Base-by-base conservation (phyloP, 2,888 invertebrate species). In the Oxytorus armatus region DNA sequence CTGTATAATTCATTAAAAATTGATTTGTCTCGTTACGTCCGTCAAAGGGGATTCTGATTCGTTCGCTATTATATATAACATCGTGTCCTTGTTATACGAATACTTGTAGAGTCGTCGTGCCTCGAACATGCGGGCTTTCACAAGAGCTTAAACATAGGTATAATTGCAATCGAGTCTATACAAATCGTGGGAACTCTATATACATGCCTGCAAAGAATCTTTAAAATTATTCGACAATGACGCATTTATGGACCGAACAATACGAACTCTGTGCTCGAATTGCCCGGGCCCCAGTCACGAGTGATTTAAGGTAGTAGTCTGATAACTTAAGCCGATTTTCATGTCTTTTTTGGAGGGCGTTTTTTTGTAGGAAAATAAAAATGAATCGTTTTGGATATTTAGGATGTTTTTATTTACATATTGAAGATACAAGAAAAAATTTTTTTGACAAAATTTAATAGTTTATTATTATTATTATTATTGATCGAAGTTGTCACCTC, bases 41-140 rank as follows among this genome's bases (percentile, higher is more conserved):
- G 16, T 44, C 39, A 68, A 79, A 53, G 44, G 47, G 49, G 42
- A 49, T 29, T 53, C 53, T 55, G 55, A 65, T 76, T 53, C 59
- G 42, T 70, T 66, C 44, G 51, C 63, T 36, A 79, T 75, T 79
- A 66, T 78, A 44, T 42, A 66, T 21, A 59, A 16, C 57, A 68
- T 11, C 21, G 36, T 23, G 44, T 25, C 16, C 51, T 49, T 49
- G 75, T 53, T 49, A 76, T 53, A 39, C 49, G 49, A 57, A 66
- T n/a, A 36, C 16, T 44, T 10, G 23, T 23, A 33, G 11, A 33
- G 33, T 57, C 23, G 33, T 36, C 53, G 44, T n/a, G 53, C 36
- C 25, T 57, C 14, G 33, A 51, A 11, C 57, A 70, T 79, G 79
- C 79, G 79, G 79, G 79, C 75, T 33, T 57, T 7, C 39, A 74